phyloP scores from a whole-genome alignment of 1,140 invertebrate species.

The Calliphora vicina region DNA sequence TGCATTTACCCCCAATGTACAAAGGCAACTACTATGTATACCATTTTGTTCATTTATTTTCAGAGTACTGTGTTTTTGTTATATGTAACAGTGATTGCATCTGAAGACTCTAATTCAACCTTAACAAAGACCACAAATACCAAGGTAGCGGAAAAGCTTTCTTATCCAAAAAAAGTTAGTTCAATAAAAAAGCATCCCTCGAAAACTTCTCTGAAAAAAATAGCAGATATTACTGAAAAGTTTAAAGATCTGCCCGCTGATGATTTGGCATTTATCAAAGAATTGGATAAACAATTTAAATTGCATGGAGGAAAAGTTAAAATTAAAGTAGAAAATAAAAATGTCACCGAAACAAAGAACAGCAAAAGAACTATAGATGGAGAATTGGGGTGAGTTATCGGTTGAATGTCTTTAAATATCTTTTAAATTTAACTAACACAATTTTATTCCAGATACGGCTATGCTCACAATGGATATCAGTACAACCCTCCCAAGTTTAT shows the following conservation, averaged over 20 bases:
- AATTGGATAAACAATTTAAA: conserved; percentile 61
- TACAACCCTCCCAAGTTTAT: conserved; percentile 59
- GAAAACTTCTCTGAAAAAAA: conserved; percentile 46
- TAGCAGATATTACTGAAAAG: conserved; percentile 35
- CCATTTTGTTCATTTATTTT: conserved; percentile 19
- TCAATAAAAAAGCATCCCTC: conserved; percentile 57
- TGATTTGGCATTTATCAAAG: conserved; percentile 61
- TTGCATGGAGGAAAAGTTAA: conserved; percentile 59
- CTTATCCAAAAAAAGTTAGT: conserved; percentile 58
- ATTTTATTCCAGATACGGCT: conserved; percentile 53
- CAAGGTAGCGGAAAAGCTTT: conserved; percentile 16
- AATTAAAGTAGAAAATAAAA: conserved; percentile 60
- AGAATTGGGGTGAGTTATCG: conserved; percentile 55
- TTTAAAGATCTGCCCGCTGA: conserved; percentile 57
- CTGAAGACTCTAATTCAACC: neutral
- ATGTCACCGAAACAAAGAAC: conserved; percentile 52
- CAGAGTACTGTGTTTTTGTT: conserved; percentile 18
- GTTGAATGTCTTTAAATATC: neutral
- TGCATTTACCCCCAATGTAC: neutral
- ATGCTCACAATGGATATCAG: conserved; percentile 54
- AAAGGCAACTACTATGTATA: neutral
- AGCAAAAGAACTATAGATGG: conserved; percentile 61
- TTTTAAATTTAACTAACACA: neutral
- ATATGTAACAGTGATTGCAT: neutral
- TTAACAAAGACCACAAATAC: neutral